Evolutionary conservation across 2,113 vertebrate species (phyloP), one percentile per base, ranked within the genome.

Genomic region (Plectropomus leopardus): DNA sequence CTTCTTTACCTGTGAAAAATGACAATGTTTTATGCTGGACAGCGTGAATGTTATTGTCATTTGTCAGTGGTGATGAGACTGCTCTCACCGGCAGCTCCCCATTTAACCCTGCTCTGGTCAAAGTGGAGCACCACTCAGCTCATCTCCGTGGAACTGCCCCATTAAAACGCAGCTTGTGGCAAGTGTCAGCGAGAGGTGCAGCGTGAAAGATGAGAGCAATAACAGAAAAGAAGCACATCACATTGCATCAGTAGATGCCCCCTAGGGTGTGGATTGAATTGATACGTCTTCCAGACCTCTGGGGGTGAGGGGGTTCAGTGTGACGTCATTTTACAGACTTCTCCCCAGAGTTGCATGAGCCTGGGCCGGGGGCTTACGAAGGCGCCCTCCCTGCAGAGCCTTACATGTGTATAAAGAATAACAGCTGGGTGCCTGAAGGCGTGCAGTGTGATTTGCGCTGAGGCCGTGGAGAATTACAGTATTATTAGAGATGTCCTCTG

Each of bases 191-290:
- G 19, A 70, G 76, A 40, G 65, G 75, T 36, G 81, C 54, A 7
- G 63, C 50, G 82, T 91, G 91, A 94, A 86, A 86, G 80, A 94
- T 89, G 93, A 89, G 82, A 57, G 85, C 78, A 93, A 94, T 93
- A 91, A 90, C 76, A 63, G 76, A 75, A 73, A 82, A 86, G 83
- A 75, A 85, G 67, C 78, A 23, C 70, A 78, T 69, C 44, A 34
- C 67, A 5, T 78, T 78, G 69, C 76, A 61, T 83, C 82, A 60
- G 61, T 26, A n/a, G 80, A 47, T 28, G 0, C 42, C n/a, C 76
- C 75, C 74, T 19, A 5, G 78, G 83, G 55, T 19, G 55, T 24
- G 48, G n/a, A 82, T 54, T 40, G 61, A 81, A 81, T 40, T 66
- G 72, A 64, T 73, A 34, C 11, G 1, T 72, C 26, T 11, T 19